A percentile compares a stretch with the other conserved stretches of the same genome.
These are phyloP conservation scores for Aphaenogaster ashmeadi DNA, from an alignment of 1,140 invertebrate genomes.

Conservation along the genomic window DNA sequence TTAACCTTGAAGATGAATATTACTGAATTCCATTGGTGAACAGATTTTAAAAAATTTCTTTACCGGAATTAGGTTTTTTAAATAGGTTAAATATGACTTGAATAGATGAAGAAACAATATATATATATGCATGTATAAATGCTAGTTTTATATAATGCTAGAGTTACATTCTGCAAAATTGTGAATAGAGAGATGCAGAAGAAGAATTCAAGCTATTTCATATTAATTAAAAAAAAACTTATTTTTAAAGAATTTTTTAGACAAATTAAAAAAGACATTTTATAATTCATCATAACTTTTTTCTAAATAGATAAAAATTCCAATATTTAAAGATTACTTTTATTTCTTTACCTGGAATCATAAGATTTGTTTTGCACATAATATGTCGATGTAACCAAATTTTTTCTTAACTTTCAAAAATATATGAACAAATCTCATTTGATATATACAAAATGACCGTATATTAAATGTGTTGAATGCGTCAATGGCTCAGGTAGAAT, in stretches of 20 bases:
- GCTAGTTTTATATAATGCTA: background rate
- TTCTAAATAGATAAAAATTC: background rate
- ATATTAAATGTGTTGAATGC: conserved; percentile 66
- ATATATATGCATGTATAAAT: background rate
- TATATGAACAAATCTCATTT: background rate
- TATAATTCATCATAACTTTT: background rate
- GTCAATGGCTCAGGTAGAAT: conserved; percentile 53
- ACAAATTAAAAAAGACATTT: background rate
- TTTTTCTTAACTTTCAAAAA: background rate
- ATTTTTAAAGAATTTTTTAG: background rate
- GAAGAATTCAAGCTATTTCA: background rate
- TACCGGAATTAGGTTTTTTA: background rate
- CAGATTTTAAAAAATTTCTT: background rate
- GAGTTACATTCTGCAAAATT: background rate
- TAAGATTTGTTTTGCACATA: background rate
- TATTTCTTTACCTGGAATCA: background rate
- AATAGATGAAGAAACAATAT: background rate
- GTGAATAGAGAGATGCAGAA: background rate
- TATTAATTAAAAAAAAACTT: background rate
- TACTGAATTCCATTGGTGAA: conserved; percentile 2
- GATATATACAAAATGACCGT: conserved; percentile 54
- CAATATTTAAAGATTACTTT: background rate
- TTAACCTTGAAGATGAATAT: conserved; percentile 59
- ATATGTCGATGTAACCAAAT: background rate
- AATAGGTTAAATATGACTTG: background rate